Percentiles rank a stretch among this genome's conserved stretches.
phyloP scores from a whole-genome alignment of 2,797 vertebrate genomes.

The Phalloptychus januarius region DNA sequence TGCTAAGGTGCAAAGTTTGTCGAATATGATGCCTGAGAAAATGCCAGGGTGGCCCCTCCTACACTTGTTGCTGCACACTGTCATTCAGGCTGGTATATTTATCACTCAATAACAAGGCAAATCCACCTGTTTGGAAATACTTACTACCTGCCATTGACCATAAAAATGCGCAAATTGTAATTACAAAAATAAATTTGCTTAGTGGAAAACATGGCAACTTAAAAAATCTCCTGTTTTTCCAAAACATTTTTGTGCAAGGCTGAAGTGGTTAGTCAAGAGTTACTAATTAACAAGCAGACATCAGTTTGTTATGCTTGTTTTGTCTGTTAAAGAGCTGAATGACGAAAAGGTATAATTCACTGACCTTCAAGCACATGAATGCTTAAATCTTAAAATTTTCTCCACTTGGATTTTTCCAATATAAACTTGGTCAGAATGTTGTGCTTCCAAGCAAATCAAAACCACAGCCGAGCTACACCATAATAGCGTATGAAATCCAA shows the following conservation, averaged over 20 bases:
- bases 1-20: background rate
- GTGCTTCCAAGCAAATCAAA: background rate
- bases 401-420: background rate
- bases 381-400: background rate
- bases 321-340: background rate
- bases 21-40: background rate
- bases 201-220: too few relatives aligned
- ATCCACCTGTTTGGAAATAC: background rate
- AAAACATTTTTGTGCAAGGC: too few relatives aligned
- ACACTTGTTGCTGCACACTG: background rate
- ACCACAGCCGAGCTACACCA: background rate
- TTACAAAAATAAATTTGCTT: too few relatives aligned
- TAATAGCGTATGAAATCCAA: conserved; percentile 16
- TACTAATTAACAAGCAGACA: background rate
- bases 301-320: background rate
- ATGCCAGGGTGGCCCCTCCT: background rate
- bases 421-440: conserved; percentile 3
- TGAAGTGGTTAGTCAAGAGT: background rate
- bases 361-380: background rate
- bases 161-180: too few relatives aligned
- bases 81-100: background rate
- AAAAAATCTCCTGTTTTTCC: too few relatives aligned
- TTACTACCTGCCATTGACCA: background rate
- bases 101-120: background rate
- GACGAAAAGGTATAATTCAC: background rate